phyloP scores from a whole-genome alignment of 2,113 vertebrate genomes.

The Theropithecus gelada region DNA sequence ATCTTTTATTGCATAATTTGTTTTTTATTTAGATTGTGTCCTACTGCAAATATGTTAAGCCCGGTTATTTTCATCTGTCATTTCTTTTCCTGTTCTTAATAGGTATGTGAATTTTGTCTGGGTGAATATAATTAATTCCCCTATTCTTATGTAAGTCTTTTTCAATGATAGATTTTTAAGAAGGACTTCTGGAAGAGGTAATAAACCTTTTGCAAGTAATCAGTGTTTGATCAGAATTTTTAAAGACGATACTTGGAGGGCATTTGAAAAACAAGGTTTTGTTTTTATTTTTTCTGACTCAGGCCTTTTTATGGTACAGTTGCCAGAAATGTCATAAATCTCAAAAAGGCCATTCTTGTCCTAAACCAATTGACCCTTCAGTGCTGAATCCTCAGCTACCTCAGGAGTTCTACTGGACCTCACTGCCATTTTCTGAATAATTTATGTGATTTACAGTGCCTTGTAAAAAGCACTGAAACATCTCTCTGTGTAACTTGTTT shows the following conservation, averaged over 20 bases:
- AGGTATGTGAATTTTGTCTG: conserved; percentile 33
- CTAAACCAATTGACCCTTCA: conserved; percentile 60
- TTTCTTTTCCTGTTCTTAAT: neutral
- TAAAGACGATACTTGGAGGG: conserved; percentile 9
- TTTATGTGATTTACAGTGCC: conserved; percentile 63
- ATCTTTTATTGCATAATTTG: neutral
- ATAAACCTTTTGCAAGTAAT: conserved; percentile 50
- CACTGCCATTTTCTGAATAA: conserved; percentile 64
- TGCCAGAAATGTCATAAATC: conserved; percentile 69
- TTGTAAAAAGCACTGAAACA: conserved; percentile 67
- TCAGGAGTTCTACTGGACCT: conserved; percentile 47
- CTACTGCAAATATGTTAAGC: neutral
- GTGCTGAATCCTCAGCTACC: conserved; percentile 51
- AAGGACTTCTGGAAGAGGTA: conserved; percentile 1
- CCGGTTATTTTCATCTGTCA: conserved; percentile 46
- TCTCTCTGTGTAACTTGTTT: conserved; percentile 67
- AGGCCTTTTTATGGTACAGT: conserved; percentile 53
- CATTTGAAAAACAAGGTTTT: conserved; percentile 62
- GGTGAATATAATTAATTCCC: conserved; percentile 52
- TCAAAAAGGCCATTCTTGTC: conserved; percentile 62
- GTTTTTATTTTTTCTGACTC: conserved; percentile 63
- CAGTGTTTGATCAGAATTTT: conserved; percentile 56
- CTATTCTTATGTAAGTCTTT: conserved; percentile 30
- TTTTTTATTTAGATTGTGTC: neutral
- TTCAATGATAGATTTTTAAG: conserved; percentile 46